Percentiles rank a stretch among this genome's conserved stretches.
These are phyloP conservation scores for Basileuterus tristriatus DNA, from an alignment of 2,797 vertebrate species.

Conservation along the genomic window DNA sequence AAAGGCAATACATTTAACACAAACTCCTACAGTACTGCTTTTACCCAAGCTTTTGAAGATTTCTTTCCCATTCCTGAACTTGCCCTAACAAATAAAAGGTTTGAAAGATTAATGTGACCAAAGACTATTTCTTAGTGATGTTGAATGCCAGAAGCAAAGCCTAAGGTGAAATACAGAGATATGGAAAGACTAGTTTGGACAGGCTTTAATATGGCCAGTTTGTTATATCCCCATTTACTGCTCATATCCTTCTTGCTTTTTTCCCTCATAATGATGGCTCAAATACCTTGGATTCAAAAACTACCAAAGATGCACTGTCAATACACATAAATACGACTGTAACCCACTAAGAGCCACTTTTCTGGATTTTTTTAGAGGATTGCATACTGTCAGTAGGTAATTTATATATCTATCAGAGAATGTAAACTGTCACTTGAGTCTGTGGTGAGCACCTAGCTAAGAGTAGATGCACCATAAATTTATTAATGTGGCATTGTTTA, in stretches of 20 bases:
- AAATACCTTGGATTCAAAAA: not conserved
- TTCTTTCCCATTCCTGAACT: not conserved
- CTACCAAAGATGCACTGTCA: not conserved
- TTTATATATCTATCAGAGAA: not conserved
- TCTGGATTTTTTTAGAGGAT: not conserved
- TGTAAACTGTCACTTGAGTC: not conserved
- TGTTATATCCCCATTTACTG: not conserved
- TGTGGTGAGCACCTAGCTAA: not conserved
- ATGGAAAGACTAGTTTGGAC: constrained; percentile 1
- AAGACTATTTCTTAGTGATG: constrained; percentile 12
- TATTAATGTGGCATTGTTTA: not conserved
- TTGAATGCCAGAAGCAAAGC: constrained; percentile 42
- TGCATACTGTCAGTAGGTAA: not conserved
- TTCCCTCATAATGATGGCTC: not conserved
- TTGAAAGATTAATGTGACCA: constrained; percentile 46
- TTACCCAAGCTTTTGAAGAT: constrained; percentile 34
- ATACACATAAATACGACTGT: not conserved
- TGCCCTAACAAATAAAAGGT: not conserved
- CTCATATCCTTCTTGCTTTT: not conserved
- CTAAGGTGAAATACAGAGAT: constrained; percentile 18
- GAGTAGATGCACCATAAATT: not conserved
- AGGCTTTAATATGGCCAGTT: not conserved
- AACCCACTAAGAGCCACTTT: not conserved
- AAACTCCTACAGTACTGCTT: not conserved
- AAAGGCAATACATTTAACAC: not conserved